Percentiles rank a stretch among this genome's conserved stretches.
These are phyloP conservation scores for Pygoscelis adeliae DNA, from an alignment of 2,113 vertebrate genomes.

Conservation along the genomic window DNA sequence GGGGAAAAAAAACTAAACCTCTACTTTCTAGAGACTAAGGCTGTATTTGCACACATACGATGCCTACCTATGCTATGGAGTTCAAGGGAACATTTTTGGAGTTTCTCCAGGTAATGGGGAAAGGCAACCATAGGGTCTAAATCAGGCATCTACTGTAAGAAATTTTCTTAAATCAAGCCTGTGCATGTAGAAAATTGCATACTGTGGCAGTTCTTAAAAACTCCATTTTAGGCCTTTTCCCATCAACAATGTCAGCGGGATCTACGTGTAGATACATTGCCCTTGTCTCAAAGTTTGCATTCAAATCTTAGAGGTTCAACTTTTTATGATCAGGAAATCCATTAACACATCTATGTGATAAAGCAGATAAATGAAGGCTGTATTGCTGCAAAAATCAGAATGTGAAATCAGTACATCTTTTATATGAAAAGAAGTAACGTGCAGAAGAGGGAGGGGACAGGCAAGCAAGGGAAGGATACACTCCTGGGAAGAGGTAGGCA, in stretches of 20 bases:
- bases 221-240: neutral
- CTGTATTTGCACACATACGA: neutral
- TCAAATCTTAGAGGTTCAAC: neutral
- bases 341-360: neutral
- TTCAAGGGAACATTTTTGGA: neutral
- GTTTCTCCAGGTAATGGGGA: neutral
- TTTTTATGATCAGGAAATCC: neutral
- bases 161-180: neutral
- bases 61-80: neutral
- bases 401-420: neutral
- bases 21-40: neutral
- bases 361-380: neutral
- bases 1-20: no score
- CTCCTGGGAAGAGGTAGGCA: neutral
- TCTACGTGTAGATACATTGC: neutral
- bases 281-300: slow-evolving; percentile 13
- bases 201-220: neutral
- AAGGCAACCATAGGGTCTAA: neutral
- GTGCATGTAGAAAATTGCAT: neutral
- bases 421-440: neutral
- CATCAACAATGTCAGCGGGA: neutral
- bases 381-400: neutral
- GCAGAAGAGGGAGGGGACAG: neutral
- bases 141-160: neutral
- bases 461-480: neutral